These are phyloP conservation scores for Stomatorhinus ivindoensis DNA, from an alignment of 2,113 vertebrate genomes.

Conservation along the genomic window DNA sequence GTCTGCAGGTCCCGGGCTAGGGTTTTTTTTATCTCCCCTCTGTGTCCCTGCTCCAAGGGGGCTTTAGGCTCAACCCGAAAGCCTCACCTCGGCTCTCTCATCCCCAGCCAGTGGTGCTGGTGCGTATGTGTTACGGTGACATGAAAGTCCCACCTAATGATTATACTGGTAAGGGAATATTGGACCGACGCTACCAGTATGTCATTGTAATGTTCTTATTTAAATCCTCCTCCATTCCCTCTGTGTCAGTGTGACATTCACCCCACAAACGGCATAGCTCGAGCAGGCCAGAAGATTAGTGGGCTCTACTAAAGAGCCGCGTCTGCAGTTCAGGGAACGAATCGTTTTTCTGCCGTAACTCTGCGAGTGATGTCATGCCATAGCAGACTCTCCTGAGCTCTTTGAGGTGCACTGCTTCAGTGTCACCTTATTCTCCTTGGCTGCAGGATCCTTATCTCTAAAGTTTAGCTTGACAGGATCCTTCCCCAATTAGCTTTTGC, in stretches of 20 bases:
- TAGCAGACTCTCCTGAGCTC: neutral
- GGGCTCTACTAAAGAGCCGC: neutral
- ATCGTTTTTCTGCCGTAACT: neutral
- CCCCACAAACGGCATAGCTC: neutral
- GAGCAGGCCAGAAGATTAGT: neutral
- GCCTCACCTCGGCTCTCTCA: neutral
- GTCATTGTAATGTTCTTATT: neutral
- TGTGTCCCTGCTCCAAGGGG: neutral
- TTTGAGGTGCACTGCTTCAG: neutral
- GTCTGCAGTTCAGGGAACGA: neutral
- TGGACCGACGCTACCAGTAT: neutral
- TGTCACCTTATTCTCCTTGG: neutral
- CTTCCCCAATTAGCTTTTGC: neutral
- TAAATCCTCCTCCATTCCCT: neutral
- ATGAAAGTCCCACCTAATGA: neutral
- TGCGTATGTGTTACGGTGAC: neutral
- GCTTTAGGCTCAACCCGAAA: neutral
- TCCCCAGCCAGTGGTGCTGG: neutral
- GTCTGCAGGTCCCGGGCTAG: neutral
- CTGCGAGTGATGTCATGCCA: neutral
- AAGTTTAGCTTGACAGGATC: neutral
- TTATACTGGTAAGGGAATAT: neutral
- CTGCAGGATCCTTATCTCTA: neutral
- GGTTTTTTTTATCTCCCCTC: neutral
- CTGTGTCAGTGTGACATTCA: neutral